A percentile compares a stretch with the other conserved stretches of the same genome.
These are phyloP conservation scores for Actenoides hombroni DNA, from an alignment of 2,113 vertebrate species.

Conservation along the genomic window DNA sequence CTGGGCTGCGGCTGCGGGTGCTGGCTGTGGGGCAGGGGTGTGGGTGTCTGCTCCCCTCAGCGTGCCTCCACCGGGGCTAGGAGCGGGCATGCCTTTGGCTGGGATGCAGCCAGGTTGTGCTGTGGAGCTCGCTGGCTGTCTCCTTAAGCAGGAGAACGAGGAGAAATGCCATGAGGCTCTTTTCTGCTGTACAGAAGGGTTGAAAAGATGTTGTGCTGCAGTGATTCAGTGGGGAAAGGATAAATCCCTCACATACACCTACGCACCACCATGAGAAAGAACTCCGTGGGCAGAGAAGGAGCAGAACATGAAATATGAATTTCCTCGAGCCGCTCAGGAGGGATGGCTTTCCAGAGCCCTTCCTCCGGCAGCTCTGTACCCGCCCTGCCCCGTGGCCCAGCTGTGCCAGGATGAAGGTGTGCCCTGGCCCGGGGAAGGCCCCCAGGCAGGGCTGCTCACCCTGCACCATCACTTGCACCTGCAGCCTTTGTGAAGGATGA, in stretches of 20 bases:
- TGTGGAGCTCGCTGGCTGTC: background rate
- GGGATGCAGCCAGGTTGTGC: fast-evolving
- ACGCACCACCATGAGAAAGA: constrained; percentile 64
- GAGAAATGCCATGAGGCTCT: constrained; percentile 27
- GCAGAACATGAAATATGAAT: constrained; percentile 61
- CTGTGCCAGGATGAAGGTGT: background rate
- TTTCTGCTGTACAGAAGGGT: constrained; percentile 54
- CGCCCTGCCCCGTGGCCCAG: background rate
- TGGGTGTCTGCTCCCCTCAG: too few relatives aligned
- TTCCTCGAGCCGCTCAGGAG: constrained; percentile 41
- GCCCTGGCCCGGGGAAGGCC: fast-evolving
- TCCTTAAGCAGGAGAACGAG: background rate
- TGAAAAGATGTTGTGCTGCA: constrained; percentile 67
- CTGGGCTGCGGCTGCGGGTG: background rate
- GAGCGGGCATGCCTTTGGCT: fast-evolving
- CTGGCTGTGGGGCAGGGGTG: background rate
- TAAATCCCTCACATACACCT: constrained; percentile 68
- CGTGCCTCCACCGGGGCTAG: fast-evolving
- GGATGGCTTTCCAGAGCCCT: background rate
- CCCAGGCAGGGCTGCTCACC: background rate
- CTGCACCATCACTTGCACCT: background rate
- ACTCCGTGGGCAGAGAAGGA: constrained; percentile 65
- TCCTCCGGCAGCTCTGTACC: fast-evolving
- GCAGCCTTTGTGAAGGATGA: fast-evolving
- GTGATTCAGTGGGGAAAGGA: constrained; percentile 71